Evolutionary conservation across 2,113 vertebrate genomes (phyloP), one percentile per base, ranked within the genome.

Genomic region (Ia io): DNA sequence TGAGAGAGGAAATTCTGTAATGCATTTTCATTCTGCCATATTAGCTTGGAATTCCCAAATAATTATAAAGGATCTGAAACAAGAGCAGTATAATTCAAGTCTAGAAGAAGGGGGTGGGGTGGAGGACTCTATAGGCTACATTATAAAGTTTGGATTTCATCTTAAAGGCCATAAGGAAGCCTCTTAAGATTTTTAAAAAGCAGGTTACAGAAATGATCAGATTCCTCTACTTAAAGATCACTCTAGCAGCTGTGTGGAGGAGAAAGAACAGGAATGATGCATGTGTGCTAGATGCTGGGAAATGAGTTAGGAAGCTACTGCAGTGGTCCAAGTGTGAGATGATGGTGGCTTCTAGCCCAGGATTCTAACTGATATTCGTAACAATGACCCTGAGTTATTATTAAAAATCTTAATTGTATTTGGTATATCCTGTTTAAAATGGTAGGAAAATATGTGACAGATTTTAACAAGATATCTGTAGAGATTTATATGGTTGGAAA

Each of bases 381-480:
- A 80, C 42, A 56, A 80, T 67, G 63, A 83, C 59, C n/a, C 10
- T 44, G 59, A 51, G 53, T 22, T 22, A 87, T 42, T 74, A 73
- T 70, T 23, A 40, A 94, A 96, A 84, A 65, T 5, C 35, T 82
- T 80, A 65, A 32, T 5, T 70, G 11, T 56, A 83, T 56, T 69
- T 93, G 32, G 32, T 73, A 79, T 32, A 76, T 23, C 14, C 40
- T 77, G 2, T 86, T 92, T 71, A 86, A 65, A 78, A 87, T 0
- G 42, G 30, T 32, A 74, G 32, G 30, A 88, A 94, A 90, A 82
- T 40, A 30, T 44, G 35, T 73, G 47, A 85, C 59, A 51, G 6
- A 49, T 53, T 92, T 90, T 82, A 90, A 69, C 1, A 84, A 92
- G 71, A 90, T 91, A 91, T 95, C 59, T 95, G 22, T 76, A 91